phyloP scores from a whole-genome alignment of 2,888 invertebrate species.

The Cremastobaeus sp. region DNA sequence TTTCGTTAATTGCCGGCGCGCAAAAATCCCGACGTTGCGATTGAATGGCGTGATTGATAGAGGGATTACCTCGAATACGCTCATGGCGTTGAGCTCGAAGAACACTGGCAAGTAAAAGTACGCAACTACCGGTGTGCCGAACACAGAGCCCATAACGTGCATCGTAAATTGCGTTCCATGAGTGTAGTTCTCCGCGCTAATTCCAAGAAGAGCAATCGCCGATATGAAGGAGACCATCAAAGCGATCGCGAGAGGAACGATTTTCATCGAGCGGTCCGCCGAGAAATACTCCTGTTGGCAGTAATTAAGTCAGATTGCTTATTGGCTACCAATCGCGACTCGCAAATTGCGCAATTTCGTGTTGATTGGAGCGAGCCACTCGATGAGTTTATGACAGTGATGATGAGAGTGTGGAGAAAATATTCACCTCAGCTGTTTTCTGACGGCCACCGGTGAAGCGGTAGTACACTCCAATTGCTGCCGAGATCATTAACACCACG shows the following conservation, averaged over 20 bases:
- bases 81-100: conserved; percentile 89
- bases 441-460: conserved; percentile 91
- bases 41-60: conserved; percentile 40
- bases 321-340: conserved; percentile 7
- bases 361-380: conserved; percentile 40
- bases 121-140: conserved; percentile 88
- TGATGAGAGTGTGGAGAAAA: not conserved
- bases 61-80: conserved; percentile 87
- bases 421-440: conserved; percentile 85
- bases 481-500: conserved; percentile 85
- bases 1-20: conserved; percentile 43
- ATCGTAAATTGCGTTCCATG: conserved; percentile 89
- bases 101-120: conserved; percentile 91
- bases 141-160: conserved; percentile 86
- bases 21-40: conserved; percentile 16
- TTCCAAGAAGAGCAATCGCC: conserved; percentile 92
- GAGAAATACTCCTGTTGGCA: conserved; percentile 86
- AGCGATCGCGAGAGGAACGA: conserved; percentile 90
- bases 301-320: conserved; percentile 52
- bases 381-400: not conserved
- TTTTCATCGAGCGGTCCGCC: conserved; percentile 89
- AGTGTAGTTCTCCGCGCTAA: conserved; percentile 91
- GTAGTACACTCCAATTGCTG: conserved; percentile 90
- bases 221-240: conserved; percentile 97
- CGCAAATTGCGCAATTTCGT: conserved; percentile 42